A percentile compares a stretch with the other conserved stretches of the same genome.
These are phyloP conservation scores for Hydractinia echinata DNA, from an alignment of 30 jellyfish, hydroid and myxozoan species.

Conservation along the genomic window DNA sequence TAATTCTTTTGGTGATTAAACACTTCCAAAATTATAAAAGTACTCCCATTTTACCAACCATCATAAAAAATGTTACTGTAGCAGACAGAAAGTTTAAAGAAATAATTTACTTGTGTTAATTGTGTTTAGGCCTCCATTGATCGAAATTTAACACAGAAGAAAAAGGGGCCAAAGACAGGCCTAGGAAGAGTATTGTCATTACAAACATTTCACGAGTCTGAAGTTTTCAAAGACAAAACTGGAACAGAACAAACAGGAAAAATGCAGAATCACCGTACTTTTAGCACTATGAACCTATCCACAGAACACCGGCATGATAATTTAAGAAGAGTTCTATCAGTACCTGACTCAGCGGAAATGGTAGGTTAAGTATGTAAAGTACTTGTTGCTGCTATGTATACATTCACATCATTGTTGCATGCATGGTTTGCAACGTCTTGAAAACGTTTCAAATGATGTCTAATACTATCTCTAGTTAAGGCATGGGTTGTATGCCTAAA, in stretches of 20 bases:
- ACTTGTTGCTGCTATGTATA: no score
- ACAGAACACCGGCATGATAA: background rate
- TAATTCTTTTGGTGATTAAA: no score
- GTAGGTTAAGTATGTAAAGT: background rate
- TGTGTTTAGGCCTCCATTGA: slow-evolving; percentile 14
- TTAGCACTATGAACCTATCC: slow-evolving; percentile 5
- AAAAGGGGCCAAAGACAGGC: background rate
- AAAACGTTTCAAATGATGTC: no score
- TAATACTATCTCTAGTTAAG: no score
- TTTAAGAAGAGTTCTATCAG: background rate
- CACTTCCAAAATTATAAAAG: no score
- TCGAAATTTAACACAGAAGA: background rate
- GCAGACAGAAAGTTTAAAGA: no score
- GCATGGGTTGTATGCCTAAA: no score
- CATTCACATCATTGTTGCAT: no score
- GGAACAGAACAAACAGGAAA: background rate
- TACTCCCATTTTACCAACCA: no score
- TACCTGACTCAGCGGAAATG: background rate
- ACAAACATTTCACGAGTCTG: slow-evolving; percentile 8
- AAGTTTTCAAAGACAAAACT: background rate
- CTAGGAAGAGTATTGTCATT: slow-evolving; percentile 1
- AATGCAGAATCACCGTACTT: background rate
- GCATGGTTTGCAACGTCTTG: no score
- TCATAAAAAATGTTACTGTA: no score
- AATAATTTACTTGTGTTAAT: no score